phyloP scores from a whole-genome alignment of 2,113 vertebrate genomes.

The Hystrix cristata region DNA sequence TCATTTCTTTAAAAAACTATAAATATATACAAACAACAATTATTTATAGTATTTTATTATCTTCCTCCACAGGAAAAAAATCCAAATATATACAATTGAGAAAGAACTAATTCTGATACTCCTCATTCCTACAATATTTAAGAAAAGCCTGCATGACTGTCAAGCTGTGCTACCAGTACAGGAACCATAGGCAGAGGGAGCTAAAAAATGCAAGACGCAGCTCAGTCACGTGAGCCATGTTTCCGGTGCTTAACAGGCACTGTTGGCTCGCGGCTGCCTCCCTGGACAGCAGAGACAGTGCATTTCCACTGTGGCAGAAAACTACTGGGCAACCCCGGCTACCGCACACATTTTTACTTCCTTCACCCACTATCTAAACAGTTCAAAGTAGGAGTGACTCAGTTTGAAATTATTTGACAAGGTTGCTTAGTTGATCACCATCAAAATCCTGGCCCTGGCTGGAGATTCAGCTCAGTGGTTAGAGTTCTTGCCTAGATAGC shows the following conservation, averaged over 20 bases:
- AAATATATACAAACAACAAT: neutral
- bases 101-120: conserved; percentile 26
- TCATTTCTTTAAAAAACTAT: conserved; percentile 44
- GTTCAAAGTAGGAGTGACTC: conserved; percentile 11
- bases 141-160: neutral
- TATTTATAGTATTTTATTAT: neutral
- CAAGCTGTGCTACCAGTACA: neutral
- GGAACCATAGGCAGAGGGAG: neutral
- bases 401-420: conserved; percentile 23
- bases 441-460: neutral
- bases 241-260: neutral
- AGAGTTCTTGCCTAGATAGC: too few relatives aligned
- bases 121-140: conserved; percentile 9
- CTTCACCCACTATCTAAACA: neutral
- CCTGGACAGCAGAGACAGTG: neutral
- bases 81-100: neutral
- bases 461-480: too few relatives aligned
- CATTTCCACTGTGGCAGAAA: neutral
- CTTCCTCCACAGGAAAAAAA: neutral
- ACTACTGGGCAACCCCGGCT: neutral
- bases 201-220: neutral
- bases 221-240: neutral
- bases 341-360: neutral
- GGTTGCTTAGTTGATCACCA: conserved; percentile 36
- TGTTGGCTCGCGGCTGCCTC: neutral